phyloP scores from a whole-genome alignment of 2,888 invertebrate species.

The Tipula vernalis region DNA sequence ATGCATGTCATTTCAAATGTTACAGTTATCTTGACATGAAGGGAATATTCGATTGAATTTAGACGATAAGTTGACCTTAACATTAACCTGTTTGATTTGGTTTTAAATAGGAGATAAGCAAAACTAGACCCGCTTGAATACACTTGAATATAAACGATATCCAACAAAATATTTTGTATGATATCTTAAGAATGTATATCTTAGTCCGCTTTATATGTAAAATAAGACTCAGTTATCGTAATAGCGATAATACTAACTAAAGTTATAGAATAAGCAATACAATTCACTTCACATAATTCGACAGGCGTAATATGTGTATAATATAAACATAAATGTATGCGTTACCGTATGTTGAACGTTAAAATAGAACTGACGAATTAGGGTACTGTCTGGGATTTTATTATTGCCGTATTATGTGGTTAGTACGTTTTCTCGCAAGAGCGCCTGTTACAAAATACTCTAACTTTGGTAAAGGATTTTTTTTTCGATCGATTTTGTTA shows the following conservation, averaged over 20 bases:
- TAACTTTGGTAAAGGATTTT: too few species aligned
- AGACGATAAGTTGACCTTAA: neutral
- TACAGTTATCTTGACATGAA: neutral
- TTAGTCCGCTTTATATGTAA: neutral
- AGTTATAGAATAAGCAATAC: neutral
- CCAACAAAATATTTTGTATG: neutral
- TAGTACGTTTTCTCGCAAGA: too few species aligned
- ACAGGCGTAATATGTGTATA: too few species aligned
- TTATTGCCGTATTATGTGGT: too few species aligned
- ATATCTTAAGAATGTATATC: neutral
- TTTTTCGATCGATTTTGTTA: too few species aligned
- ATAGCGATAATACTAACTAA: neutral
- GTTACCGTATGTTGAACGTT: too few species aligned
- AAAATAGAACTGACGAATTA: too few species aligned
- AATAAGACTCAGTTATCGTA: neutral
- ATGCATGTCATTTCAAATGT: neutral
- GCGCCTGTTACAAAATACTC: too few species aligned
- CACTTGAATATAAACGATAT: neutral
- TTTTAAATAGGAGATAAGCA: neutral
- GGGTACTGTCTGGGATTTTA: too few species aligned
- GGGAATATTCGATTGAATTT: neutral
- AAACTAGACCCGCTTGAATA: neutral
- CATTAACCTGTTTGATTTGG: neutral
- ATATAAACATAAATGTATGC: too few species aligned
- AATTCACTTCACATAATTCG: neutral